These are phyloP conservation scores for Tachycineta bicolor DNA, from an alignment of 2,113 vertebrate species.

Conservation along the genomic window DNA sequence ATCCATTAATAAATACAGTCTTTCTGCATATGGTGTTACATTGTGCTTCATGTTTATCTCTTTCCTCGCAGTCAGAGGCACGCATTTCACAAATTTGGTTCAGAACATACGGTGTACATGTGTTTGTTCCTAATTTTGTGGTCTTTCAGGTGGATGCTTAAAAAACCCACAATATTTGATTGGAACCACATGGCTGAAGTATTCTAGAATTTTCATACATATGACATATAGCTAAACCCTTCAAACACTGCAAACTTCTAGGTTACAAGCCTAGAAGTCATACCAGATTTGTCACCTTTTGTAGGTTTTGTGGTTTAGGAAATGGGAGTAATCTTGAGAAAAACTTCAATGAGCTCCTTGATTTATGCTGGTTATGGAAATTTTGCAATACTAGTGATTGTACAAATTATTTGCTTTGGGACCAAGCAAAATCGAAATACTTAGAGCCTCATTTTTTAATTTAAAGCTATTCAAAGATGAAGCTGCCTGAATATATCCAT, in stretches of 20 bases:
- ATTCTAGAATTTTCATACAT: neutral
- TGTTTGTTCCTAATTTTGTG: neutral
- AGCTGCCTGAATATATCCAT: neutral
- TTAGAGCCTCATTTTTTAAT: neutral
- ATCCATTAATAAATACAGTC: neutral
- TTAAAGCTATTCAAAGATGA: neutral
- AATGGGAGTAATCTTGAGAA: neutral
- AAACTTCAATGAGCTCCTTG: neutral
- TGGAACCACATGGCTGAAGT: neutral
- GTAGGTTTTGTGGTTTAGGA: neutral
- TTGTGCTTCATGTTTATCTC: neutral
- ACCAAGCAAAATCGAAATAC: neutral
- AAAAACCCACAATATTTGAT: neutral
- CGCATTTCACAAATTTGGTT: neutral
- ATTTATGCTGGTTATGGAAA: neutral
- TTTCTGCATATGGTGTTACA: neutral
- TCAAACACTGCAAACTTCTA: neutral
- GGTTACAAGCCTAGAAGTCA: neutral
- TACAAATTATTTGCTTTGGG: neutral
- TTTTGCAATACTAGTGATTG: rapidly evolving
- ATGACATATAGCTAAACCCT: neutral
- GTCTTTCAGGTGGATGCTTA: neutral
- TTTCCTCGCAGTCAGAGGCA: neutral
- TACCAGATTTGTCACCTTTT: neutral
- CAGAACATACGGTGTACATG: neutral